Base-by-base conservation (phyloP, 2,113 vertebrate species). In the Phalacrocorax carbo region DNA sequence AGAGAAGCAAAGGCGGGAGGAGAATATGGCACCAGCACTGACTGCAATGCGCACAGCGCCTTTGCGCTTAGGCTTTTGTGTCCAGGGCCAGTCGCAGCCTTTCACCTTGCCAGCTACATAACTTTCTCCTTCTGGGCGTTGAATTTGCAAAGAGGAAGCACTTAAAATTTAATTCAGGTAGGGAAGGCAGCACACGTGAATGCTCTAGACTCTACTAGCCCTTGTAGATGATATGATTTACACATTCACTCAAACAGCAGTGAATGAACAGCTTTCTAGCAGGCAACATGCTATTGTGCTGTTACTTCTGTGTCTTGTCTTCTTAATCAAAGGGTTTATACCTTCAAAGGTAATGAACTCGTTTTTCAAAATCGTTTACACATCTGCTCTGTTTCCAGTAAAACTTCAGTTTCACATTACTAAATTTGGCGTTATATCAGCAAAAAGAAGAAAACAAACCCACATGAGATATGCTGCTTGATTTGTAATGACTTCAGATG, bases 311-410 rank as follows among this genome's bases (percentile, higher is more conserved):
- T 49, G 82, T 61, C 66, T 87, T 69, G 38, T 94, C 89, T 95
- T 94, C 94, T 84, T 89, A 95, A 96, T 91, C 87, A 93, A 85
- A 79, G 83, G 30, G 71, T 86, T 95, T 90, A 90, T 89, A 95
- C 82, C 49, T 96, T 85, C 48, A 55, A 85, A 91, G 82, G 90
- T 96, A 97, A 96, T 95, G 94, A 95, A 87, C 70, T 93, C 49
- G 52, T 94, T 96, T 94, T 86, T 91, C 91, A 96, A 91, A 94
- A 94, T 94, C 86, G 71, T 94, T 93, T 95, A 94, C 78, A 94
- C 87, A 95, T 87, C 89, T 96, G 84, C 66, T 94, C n/a, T 64
- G 27, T 90, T 95, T 82, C 78, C 54, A 85, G 48, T 87, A 79
- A 89, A 93, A 93, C 84, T 93, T 89, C 34, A 70, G 65, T 69